Evolutionary conservation across 2,797 vertebrate species (phyloP).

Genomic region (Ptychobarbus kaznakovi): DNA sequence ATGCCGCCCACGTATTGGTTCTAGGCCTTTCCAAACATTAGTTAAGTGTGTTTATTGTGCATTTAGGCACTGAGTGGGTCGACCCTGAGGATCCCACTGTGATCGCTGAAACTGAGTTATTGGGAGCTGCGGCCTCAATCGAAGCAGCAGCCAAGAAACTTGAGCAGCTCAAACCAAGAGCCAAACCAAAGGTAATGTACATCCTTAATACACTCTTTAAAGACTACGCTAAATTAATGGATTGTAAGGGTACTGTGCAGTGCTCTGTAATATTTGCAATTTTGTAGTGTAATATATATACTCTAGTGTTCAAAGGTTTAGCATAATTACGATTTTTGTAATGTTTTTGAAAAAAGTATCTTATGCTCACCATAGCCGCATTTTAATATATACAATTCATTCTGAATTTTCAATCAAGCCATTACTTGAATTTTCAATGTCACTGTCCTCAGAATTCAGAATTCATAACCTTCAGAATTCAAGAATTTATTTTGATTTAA

Average conservation of each 20-base stretch:
- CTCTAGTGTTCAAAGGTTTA: neutral
- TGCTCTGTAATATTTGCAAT: neutral
- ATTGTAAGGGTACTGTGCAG: neutral
- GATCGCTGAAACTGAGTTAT: conserved; percentile 92
- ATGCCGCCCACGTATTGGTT: neutral
- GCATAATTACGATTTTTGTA: neutral
- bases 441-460: no score
- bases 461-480: no score
- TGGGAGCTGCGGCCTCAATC: conserved; percentile 95
- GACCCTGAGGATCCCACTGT: conserved; percentile 96
- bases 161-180: conserved; percentile 95
- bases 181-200: conserved; percentile 91
- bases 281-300: neutral
- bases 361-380: neutral
- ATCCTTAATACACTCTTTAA: neutral
- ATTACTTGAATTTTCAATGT: no score
- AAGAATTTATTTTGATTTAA: no score
- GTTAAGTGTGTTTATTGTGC: conserved; percentile 13
- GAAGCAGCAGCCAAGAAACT: conserved; percentile 98
- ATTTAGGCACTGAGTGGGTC: conserved; percentile 90
- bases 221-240: no score
- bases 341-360: neutral
- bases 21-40: neutral
- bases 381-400: no score
- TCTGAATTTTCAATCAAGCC: no score